phyloP scores from a whole-genome alignment of 2,797 vertebrate genomes.

The Periparus ater region DNA sequence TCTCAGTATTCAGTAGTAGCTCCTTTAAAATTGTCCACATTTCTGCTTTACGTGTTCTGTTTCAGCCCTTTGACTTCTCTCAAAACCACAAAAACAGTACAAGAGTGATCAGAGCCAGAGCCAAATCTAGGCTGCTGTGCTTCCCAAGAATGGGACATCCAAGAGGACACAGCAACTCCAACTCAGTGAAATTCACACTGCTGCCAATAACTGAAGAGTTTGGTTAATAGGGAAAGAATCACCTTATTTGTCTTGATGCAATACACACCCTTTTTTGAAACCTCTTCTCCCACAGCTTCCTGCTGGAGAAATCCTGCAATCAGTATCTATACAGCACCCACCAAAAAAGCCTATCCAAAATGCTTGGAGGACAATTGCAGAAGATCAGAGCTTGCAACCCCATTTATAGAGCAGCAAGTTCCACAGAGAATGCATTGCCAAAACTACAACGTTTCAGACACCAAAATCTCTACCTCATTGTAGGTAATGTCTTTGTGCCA shows the following conservation, averaged over 20 bases:
- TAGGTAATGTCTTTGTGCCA: background rate
- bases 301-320: background rate
- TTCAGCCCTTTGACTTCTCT: background rate
- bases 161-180: background rate
- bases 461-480: background rate
- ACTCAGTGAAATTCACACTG: background rate
- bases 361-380: background rate
- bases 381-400: background rate
- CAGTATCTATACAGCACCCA: background rate
- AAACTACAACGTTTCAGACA: background rate
- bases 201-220: background rate
- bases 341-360: background rate
- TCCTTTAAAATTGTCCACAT: background rate
- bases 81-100: background rate
- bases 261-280: background rate
- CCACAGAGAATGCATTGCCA: background rate
- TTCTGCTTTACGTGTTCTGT: background rate
- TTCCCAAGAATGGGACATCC: background rate
- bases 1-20: background rate
- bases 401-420: background rate
- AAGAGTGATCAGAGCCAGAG: background rate
- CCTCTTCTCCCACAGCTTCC: background rate
- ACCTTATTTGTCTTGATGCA: background rate
- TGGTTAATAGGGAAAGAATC: background rate
- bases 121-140: background rate